Conservation (phyloP, 2,888 invertebrate species). For the Hirtodrosophila histrioides region DNA sequence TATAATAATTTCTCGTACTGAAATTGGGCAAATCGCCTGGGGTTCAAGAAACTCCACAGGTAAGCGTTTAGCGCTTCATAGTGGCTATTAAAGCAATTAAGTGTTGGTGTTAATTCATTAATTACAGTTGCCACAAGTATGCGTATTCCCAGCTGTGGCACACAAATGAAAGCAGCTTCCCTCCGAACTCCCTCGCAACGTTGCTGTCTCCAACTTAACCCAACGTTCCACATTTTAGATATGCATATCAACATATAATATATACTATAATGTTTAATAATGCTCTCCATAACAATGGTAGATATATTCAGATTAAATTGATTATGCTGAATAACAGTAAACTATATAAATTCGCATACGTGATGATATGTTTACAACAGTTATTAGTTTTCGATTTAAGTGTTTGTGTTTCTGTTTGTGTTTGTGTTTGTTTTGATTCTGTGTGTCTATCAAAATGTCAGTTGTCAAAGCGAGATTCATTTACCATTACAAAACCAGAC, state of each 20-base stretch:
- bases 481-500: too few species aligned
- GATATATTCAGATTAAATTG: not conserved
- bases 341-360: too few species aligned
- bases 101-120: constrained; percentile 80
- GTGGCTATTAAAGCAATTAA: constrained; percentile 69
- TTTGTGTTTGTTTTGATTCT: too few species aligned
- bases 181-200: not conserved
- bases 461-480: too few species aligned
- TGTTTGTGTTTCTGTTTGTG: too few species aligned
- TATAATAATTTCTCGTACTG: not conserved
- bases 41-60: constrained; percentile 63
- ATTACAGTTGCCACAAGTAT: constrained; percentile 50
- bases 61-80: constrained; percentile 28
- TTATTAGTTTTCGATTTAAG: too few species aligned
- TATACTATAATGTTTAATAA: not conserved
- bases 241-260: too few species aligned
- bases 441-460: too few species aligned
- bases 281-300: not conserved
- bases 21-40: constrained; percentile 42
- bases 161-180: constrained; percentile 21
- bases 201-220: constrained; percentile 25
- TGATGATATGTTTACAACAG: too few species aligned
- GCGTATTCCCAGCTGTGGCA: constrained; percentile 11
- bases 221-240: constrained; percentile 9
- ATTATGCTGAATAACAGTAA: too few species aligned